Conservation (phyloP, 2,888 invertebrate genomes). For the Argyresthia goedartella region DNA sequence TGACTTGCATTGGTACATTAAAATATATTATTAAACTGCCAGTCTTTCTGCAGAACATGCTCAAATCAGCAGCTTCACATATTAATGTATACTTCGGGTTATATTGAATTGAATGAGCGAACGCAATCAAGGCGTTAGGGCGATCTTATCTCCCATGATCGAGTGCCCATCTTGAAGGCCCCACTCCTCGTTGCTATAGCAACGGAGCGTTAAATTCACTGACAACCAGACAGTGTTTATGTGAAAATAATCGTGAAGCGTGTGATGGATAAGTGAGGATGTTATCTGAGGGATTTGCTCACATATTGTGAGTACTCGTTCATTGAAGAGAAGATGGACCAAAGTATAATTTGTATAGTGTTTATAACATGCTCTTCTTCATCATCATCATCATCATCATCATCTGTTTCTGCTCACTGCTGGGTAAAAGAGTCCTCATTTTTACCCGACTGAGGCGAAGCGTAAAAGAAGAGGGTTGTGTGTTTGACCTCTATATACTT, state of each 20-base stretch:
- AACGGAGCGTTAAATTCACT: slow-evolving; percentile 3
- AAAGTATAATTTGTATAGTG: too few relatives aligned
- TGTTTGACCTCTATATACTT: too few relatives aligned
- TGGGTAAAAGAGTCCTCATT: too few relatives aligned
- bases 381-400: too few relatives aligned
- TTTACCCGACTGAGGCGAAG: too few relatives aligned
- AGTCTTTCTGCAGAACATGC: neutral
- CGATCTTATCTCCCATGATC: slow-evolving; percentile 7
- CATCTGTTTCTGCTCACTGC: too few relatives aligned
- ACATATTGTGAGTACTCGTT: too few relatives aligned
- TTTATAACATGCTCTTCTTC: too few relatives aligned
- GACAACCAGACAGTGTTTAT: neutral
- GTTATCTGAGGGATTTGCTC: neutral
- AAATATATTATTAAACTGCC: neutral
- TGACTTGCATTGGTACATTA: too few relatives aligned
- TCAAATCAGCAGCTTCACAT: neutral
- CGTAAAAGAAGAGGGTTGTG: too few relatives aligned
- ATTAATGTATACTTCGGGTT: neutral
- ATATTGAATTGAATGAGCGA: slow-evolving; percentile 2
- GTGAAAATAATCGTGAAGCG: slow-evolving; percentile 2
- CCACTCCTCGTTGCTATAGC: neutral
- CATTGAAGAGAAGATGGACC: too few relatives aligned
- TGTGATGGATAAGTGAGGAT: neutral
- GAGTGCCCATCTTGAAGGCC: slow-evolving; percentile 1
- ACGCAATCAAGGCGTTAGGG: slow-evolving; percentile 5